These are phyloP conservation scores for Macropis europaea DNA, from an alignment of 2,888 invertebrate species.

Conservation along the genomic window DNA sequence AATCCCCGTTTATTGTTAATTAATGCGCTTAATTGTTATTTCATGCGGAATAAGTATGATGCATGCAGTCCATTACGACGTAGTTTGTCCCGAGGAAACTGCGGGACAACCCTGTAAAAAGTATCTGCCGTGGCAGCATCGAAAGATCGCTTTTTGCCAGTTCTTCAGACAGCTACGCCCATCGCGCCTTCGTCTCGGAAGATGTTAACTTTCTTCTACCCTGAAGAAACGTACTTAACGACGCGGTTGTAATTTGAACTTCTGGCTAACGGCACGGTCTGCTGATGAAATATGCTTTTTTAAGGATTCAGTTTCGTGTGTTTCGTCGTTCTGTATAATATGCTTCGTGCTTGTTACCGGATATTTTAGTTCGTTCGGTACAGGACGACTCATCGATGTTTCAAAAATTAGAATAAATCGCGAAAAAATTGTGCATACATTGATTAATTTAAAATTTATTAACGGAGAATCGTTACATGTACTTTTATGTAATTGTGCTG, in stretches of 20 bases:
- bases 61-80: constrained; percentile 38
- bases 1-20: constrained; percentile 62
- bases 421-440: no score
- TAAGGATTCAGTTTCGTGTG: no score
- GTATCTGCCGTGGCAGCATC: constrained; percentile 6
- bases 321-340: not conserved
- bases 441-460: no score
- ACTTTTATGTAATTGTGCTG: no score
- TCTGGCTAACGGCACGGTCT: no score
- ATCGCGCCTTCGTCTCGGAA: constrained; percentile 1
- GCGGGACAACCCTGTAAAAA: constrained; percentile 34
- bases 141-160: constrained; percentile 16
- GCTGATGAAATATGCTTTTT: no score
- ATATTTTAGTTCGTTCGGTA: no score
- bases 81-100: constrained; percentile 40
- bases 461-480: no score
- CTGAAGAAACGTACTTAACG: constrained; percentile 9
- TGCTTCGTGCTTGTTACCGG: no score
- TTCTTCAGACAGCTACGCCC: not conserved
- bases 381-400: no score
- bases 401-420: no score
- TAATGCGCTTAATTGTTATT: constrained; percentile 59
- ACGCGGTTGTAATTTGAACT: not conserved
- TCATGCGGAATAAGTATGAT: constrained; percentile 53
- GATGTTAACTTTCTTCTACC: constrained; percentile 20